Evolutionary conservation across 2,888 invertebrate species (phyloP).

Genomic region (Notodonta ziczac): DNA sequence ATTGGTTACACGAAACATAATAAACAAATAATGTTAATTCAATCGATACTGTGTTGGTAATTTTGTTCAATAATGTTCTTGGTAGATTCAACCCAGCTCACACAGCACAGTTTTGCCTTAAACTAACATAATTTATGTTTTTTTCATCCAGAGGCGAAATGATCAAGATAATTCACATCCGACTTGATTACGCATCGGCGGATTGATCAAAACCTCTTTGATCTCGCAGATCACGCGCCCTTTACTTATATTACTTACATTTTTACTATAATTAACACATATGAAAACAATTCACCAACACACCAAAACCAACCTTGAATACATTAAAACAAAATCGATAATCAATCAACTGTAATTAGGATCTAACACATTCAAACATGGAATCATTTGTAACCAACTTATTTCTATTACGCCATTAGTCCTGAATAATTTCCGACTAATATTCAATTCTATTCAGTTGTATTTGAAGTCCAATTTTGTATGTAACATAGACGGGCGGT

Average conservation of each 20-base stretch:
- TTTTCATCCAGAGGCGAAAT: constrained; percentile 42
- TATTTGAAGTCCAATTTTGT: constrained; percentile 22
- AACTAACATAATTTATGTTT: too few relatives aligned
- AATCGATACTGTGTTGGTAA: too few relatives aligned
- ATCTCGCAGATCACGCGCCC: constrained; percentile 77
- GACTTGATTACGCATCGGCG: constrained; percentile 59
- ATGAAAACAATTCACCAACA: constrained; percentile 22
- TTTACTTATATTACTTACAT: constrained; percentile 76
- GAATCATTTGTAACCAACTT: constrained; percentile 17
- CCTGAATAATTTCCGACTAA: constrained; percentile 8
- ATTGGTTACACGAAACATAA: too few relatives aligned
- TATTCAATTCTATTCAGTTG: constrained; percentile 12
- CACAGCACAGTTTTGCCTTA: too few relatives aligned
- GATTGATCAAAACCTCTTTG: constrained; percentile 76
- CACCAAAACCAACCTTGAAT: constrained; percentile 26
- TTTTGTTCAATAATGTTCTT: too few relatives aligned
- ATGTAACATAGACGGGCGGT: not conserved
- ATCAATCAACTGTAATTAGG: constrained; percentile 5
- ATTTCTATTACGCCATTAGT: constrained; percentile 22
- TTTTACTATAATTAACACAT: constrained; percentile 57
- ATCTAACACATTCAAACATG: constrained; percentile 29
- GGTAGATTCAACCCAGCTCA: too few relatives aligned
- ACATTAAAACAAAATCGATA: constrained; percentile 10
- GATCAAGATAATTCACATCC: constrained; percentile 60
- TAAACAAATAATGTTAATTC: too few relatives aligned